phyloP scores from a whole-genome alignment of 2,797 vertebrate genomes.

The Sandelia bainsii region DNA sequence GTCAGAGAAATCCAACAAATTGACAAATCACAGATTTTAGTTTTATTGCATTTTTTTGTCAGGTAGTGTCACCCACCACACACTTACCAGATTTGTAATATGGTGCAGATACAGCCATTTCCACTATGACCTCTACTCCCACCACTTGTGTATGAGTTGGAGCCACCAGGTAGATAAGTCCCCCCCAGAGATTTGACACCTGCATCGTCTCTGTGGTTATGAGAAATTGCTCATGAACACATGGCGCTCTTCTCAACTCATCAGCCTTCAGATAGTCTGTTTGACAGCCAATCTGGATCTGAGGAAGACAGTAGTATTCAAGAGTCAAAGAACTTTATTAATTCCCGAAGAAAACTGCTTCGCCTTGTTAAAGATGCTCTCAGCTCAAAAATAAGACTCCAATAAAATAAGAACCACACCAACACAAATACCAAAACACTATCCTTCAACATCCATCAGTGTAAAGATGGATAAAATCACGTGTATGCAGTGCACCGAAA shows the following conservation, averaged over 20 bases:
- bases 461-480: no score
- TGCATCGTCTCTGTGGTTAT: slow-evolving; percentile 79
- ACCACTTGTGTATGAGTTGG: slow-evolving; percentile 80
- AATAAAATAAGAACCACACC: no score
- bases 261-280: slow-evolving; percentile 72
- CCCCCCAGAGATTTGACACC: slow-evolving; percentile 89
- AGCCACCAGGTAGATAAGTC: slow-evolving; percentile 88
- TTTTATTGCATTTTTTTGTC: no score
- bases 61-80: no score
- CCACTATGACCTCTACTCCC: slow-evolving; percentile 73
- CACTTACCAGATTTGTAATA: slow-evolving; percentile 89
- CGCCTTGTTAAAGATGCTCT: not conserved
- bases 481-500: no score
- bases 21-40: no score
- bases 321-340: no score
- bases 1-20: no score
- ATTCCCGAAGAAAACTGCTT: no score
- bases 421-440: no score
- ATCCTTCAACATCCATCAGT: no score
- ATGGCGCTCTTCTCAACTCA: slow-evolving; percentile 83
- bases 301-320: not conserved
- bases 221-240: slow-evolving; percentile 80
- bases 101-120: slow-evolving; percentile 85
- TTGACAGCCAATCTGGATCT: slow-evolving; percentile 92
- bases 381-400: no score